Percentiles rank a stretch among this genome's conserved stretches.
Evolutionary conservation across 1,140 invertebrate genomes (phyloP).

Genomic region (Teleogryllus occipitalis): DNA sequence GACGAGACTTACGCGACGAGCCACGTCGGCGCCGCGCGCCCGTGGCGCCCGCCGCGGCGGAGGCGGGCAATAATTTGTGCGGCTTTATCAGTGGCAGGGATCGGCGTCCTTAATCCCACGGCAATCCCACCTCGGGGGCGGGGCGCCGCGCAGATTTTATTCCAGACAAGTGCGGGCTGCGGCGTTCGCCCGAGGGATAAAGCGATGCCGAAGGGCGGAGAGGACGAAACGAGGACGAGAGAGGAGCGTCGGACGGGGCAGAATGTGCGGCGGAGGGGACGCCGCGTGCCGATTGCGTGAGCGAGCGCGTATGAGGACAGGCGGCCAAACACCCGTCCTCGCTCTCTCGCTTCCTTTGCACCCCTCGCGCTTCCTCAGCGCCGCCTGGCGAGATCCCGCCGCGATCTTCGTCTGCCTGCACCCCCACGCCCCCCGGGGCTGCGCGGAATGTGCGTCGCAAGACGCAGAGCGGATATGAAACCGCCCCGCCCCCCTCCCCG

Average conservation of each 20-base stretch:
- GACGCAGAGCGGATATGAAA: background rate
- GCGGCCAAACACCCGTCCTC: background rate
- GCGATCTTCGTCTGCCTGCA: too few species aligned
- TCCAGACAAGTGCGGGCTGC: too few species aligned
- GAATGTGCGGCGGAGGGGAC: background rate
- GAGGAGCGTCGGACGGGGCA: background rate
- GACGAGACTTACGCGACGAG: background rate
- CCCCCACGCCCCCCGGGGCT: background rate
- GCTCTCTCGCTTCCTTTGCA: background rate
- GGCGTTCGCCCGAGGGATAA: too few species aligned
- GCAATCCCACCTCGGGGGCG: background rate
- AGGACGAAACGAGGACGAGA: background rate
- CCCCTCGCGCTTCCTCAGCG: background rate
- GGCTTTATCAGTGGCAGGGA: background rate
- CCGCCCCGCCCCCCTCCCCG: background rate
- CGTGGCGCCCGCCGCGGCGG: too few species aligned
- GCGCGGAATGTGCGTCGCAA: background rate
- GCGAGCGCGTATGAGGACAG: background rate
- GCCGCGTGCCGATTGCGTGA: too few species aligned
- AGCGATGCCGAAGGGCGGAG: background rate
- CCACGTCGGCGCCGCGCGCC: background rate
- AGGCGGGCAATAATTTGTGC: background rate
- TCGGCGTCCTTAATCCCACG: background rate
- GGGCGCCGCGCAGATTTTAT: too few species aligned
- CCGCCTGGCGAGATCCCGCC: too few species aligned